phyloP scores from a whole-genome alignment of 2,888 invertebrate species.

The Nymphalis c-album region DNA sequence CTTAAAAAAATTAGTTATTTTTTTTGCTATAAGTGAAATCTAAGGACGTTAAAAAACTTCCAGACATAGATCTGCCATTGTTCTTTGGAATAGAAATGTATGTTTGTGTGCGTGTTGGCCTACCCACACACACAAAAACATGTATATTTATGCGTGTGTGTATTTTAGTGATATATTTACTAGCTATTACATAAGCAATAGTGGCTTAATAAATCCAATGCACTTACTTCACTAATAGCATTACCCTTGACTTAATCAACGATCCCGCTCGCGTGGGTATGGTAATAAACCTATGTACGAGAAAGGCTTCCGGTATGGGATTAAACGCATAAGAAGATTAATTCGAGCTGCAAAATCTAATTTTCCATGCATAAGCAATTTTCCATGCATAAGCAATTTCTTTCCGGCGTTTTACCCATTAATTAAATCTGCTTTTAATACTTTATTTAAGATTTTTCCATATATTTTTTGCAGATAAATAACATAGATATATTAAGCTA shows the following conservation, averaged over 20 bases:
- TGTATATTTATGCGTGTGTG: too few relatives aligned
- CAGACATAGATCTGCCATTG: too few relatives aligned
- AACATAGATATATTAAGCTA: too few relatives aligned
- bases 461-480: too few relatives aligned
- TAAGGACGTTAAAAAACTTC: too few relatives aligned
- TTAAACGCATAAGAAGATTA: constrained; percentile 23
- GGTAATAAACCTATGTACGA: constrained; percentile 3
- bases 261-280: neutral
- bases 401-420: neutral
- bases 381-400: neutral
- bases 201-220: neutral
- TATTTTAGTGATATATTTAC: too few relatives aligned
- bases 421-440: neutral
- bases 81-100: too few relatives aligned
- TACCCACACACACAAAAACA: too few relatives aligned
- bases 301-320: constrained; percentile 27
- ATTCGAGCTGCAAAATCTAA: neutral
- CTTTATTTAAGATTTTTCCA: too few relatives aligned
- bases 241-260: constrained; percentile 20
- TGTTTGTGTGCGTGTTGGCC: too few relatives aligned
- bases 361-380: neutral
- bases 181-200: neutral
- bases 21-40: too few relatives aligned
- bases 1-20: too few relatives aligned
- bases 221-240: constrained; percentile 7